These are phyloP conservation scores for Oligia strigilis DNA, from an alignment of 2,888 invertebrate species.

Conservation along the genomic window DNA sequence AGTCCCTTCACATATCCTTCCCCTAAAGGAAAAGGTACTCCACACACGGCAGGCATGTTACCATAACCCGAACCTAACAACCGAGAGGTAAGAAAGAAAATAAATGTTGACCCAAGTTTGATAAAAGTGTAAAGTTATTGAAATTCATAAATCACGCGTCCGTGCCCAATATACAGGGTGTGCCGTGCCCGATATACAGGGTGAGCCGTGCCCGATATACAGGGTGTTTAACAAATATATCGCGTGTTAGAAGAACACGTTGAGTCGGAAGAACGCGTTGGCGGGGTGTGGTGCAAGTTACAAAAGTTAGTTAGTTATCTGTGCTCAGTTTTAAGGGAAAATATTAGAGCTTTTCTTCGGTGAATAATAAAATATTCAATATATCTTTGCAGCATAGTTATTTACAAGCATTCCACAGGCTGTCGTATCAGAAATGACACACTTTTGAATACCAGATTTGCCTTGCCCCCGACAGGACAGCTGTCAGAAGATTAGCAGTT, in stretches of 20 bases:
- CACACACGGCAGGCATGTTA: constrained; percentile 8
- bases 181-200: constrained; percentile 68
- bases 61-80: background rate
- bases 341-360: background rate
- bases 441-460: too few species aligned
- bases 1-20: background rate
- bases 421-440: too few species aligned
- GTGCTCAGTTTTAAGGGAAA: background rate
- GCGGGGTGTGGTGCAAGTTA: constrained; percentile 67
- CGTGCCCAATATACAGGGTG: constrained; percentile 68
- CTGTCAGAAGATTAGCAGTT: too few species aligned
- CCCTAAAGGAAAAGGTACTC: background rate
- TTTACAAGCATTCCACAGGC: too few species aligned
- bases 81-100: background rate
- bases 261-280: constrained; percentile 62
- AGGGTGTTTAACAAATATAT: constrained; percentile 81
- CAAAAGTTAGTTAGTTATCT: constrained; percentile 22
- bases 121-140: constrained; percentile 72
- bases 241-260: constrained; percentile 74
- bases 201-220: constrained; percentile 71
- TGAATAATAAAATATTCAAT: too few species aligned
- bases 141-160: constrained; percentile 77
- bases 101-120: constrained; percentile 28
- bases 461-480: too few species aligned
- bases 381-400: background rate